Evolutionary conservation across 2,113 vertebrate species (phyloP).

Genomic region (Dipodomys merriami): DNA sequence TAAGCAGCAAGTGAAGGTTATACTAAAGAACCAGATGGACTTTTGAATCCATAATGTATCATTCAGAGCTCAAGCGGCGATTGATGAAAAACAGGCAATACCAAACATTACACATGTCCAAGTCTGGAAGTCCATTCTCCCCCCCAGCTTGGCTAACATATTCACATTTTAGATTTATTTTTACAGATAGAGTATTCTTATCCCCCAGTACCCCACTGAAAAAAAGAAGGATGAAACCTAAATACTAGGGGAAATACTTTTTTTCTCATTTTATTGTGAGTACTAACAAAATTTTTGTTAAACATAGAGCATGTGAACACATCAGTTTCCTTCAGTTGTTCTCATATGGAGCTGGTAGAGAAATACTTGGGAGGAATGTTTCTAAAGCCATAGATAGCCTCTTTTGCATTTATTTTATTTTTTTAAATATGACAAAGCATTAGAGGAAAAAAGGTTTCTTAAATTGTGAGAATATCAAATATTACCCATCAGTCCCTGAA

Average conservation of each 20-base stretch:
- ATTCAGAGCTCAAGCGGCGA: constrained; percentile 41
- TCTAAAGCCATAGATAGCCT: constrained; percentile 80
- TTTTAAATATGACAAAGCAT: constrained; percentile 82
- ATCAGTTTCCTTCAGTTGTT: constrained; percentile 81
- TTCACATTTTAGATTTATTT: constrained; percentile 73
- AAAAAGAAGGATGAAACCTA: constrained; percentile 81
- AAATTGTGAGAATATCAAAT: constrained; percentile 86
- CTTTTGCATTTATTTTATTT: constrained; percentile 76
- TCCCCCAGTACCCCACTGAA: constrained; percentile 47
- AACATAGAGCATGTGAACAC: constrained; percentile 81
- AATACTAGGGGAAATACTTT: constrained; percentile 79
- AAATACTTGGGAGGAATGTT: constrained; percentile 82
- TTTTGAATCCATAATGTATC: constrained; percentile 57
- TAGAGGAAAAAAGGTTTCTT: constrained; percentile 80
- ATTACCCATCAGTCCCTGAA: constrained; percentile 87
- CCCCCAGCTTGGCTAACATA: constrained; percentile 78
- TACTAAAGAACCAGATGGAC: constrained; percentile 64
- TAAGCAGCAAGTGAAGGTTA: constrained; percentile 72
- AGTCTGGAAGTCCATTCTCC: constrained; percentile 63
- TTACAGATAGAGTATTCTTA: constrained; percentile 73
- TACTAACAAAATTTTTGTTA: constrained; percentile 84
- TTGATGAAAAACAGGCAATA: constrained; percentile 59
- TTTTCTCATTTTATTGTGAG: constrained; percentile 84
- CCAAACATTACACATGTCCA: constrained; percentile 56
- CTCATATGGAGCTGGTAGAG: constrained; percentile 81